Base-by-base conservation (phyloP, 1,140 invertebrate genomes). In the Callitettix versicolor region DNA sequence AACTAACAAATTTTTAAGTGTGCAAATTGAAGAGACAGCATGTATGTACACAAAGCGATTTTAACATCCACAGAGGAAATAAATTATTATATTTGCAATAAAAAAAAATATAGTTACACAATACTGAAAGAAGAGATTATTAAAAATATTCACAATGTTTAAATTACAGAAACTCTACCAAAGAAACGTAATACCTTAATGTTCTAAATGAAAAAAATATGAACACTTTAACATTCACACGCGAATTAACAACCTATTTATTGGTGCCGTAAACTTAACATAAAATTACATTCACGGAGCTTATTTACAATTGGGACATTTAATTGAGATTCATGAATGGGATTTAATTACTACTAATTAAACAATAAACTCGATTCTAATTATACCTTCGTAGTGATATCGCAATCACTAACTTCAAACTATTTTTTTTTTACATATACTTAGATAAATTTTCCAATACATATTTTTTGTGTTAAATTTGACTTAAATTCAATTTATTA, bases 301-400 rank as follows among this genome's bases (percentile, higher is more conserved):
- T 30, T 49, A 49, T 49, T n/a, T 49, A 49, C 47, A 49, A 4
- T 34, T 34, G 47, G 47, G 47, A 49, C 24, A 30, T 12, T 18
- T 46, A 22, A 46, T 46, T 46, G 43, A 46, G 15, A 14, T 21
- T 30, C 33, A n/a, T 30, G 7, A 15, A 33, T 7, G 47, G 47
- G 43, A 20, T 3, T 49, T 6, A 47, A 49, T 12, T 30, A 36
- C 33, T 51, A 34, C 48, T 51, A 51, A 51, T 49, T 30, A 51
- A 51, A 51, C 48, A 49, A 49, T 49, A 49, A 30, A 49, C 15
- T 49, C 20, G 36, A 38, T 18, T 51, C 48, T 51, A 51, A 36
- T 2, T 17, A 51, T n/a, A 26, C 36, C 22, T n/a, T 15, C 21
- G 34, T 18, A 36, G 36, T 20, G 30, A 36, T 51, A 49, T 12